phyloP scores from a whole-genome alignment of 2,888 invertebrate genomes.

The Coremacera marginata region DNA sequence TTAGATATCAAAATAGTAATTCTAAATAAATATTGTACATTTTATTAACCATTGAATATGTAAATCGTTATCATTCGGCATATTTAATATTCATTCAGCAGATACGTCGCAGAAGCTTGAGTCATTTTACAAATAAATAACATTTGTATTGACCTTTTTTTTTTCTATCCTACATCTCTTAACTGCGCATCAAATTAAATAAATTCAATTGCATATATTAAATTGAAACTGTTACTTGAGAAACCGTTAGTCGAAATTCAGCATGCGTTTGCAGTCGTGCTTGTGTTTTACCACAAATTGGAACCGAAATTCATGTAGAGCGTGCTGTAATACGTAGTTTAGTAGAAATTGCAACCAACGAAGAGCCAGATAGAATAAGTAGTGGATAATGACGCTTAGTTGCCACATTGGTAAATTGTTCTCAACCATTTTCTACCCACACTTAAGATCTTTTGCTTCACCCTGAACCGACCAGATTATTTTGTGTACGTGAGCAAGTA shows the following conservation, averaged over 20 bases:
- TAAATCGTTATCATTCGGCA: no score
- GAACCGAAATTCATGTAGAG: not conserved
- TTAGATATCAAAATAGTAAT: no score
- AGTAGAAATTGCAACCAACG: not conserved
- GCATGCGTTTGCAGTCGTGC: constrained; percentile 9
- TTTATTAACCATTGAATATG: no score
- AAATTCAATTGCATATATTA: not conserved
- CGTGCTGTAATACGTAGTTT: not conserved
- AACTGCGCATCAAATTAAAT: not conserved
- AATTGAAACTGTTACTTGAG: not conserved
- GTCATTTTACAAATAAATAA: no score
- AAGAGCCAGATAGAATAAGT: not conserved
- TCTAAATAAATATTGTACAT: no score
- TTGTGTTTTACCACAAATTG: constrained; percentile 5
- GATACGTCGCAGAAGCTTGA: no score
- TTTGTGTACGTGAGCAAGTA: not conserved
- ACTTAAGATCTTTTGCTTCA: not conserved
- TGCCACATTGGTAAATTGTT: constrained; percentile 11
- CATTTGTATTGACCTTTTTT: no score
- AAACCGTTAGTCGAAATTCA: not conserved
- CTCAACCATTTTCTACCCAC: not conserved
- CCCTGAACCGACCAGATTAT: not conserved
- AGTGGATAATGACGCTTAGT: not conserved
- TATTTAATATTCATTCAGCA: no score
- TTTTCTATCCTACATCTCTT: no score